Evolutionary conservation across 2,113 vertebrate species (phyloP), one percentile per base, ranked within the genome.

Genomic region (Vimba vimba): DNA sequence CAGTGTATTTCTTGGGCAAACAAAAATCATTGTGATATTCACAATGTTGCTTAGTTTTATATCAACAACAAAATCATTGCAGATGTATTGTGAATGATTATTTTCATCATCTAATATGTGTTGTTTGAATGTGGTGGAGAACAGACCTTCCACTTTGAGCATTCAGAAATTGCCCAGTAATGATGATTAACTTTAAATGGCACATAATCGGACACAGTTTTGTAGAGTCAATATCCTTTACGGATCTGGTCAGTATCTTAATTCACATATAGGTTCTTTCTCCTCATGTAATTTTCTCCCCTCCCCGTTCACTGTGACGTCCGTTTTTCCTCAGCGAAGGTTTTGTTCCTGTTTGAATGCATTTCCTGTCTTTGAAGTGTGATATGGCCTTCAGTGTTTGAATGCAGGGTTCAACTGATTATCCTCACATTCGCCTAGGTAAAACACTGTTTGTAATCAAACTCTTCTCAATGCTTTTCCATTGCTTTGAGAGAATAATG

Each of bases 301-400:
- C 11, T 79, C 55, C 55, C 39, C 66, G 21, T 80, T 64, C 59
- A 10, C n/a, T 2, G 21, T 39, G 55, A 79, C 55, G 13, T 80
- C 23, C 10, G 1, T 57, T 66, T 82, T 83, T 23, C 81, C 81
- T n/a, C 81, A 71, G 81, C 11, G 1, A 83, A 55, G 64, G 45
- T 13, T 71, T 68, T 45, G 13, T 33, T 82, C 62, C 25, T 50
- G 60, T 52, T 82, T 82, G 64, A 36, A 36, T 13, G 80, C 64
- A 69, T 30, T 82, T 69, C 10, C 25, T 27, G 25, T 82, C 25
- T 82, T 66, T 81, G 39, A 82, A 52, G 45, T 83, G 30, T 55
- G 7, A 83, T 55, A 59, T 55, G 68, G 66, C 82, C 66, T 83
- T 83, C 68, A 23, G 23, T n/a, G 6, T 73, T 73, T 71, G 25